Evolutionary conservation across 2,888 invertebrate genomes (phyloP).

Genomic region (Selenia dentaria): DNA sequence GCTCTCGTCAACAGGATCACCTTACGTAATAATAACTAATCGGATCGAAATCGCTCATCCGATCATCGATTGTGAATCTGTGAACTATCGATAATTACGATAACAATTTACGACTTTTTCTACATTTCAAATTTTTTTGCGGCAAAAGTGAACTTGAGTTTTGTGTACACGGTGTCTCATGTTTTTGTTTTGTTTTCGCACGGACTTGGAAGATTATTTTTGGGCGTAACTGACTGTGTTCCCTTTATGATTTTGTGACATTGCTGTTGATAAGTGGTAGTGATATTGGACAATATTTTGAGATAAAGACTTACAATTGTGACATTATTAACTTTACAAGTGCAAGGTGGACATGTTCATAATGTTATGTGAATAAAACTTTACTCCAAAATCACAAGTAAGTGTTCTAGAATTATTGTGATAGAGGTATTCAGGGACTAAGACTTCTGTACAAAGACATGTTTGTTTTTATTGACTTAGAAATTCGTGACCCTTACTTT

Average conservation of each 20-base stretch:
- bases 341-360: slow-evolving; percentile 55
- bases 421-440: too few relatives aligned
- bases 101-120: slow-evolving; percentile 42
- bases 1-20: slow-evolving; percentile 53
- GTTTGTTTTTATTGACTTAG: neutral
- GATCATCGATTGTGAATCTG: slow-evolving; percentile 77
- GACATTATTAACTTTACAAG: slow-evolving; percentile 54
- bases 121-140: slow-evolving; percentile 48
- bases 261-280: slow-evolving; percentile 56
- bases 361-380: slow-evolving; percentile 48
- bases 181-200: slow-evolving; percentile 72
- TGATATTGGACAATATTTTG: slow-evolving; percentile 41
- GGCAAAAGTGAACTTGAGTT: slow-evolving; percentile 59
- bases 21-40: slow-evolving; percentile 79
- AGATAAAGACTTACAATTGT: slow-evolving; percentile 48
- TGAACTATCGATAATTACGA: slow-evolving; percentile 62
- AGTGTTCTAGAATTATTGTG: slow-evolving; percentile 51
- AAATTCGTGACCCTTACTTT: too few relatives aligned
- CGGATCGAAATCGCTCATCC: slow-evolving; percentile 67
- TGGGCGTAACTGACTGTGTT: slow-evolving; percentile 71
- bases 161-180: slow-evolving; percentile 64
- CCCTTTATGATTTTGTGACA: slow-evolving; percentile 52
- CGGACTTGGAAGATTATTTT: slow-evolving; percentile 63
- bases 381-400: slow-evolving; percentile 49
- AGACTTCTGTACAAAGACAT: too few relatives aligned